Conservation (phyloP, 92 coral and sea anemone genomes). For the Nematostella vectensis region DNA sequence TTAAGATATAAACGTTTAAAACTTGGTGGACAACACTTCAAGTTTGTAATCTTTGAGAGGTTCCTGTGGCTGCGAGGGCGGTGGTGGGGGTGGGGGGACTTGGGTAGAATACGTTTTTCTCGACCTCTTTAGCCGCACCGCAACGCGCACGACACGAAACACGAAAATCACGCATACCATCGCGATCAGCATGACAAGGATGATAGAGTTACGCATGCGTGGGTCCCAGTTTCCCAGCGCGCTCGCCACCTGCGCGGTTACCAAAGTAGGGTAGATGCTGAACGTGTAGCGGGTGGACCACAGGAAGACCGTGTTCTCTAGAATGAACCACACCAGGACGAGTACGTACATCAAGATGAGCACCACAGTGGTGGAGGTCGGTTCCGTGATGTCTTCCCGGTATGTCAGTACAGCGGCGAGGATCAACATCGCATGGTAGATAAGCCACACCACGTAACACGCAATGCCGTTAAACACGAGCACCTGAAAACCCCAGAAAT, state of each 20-base stretch:
- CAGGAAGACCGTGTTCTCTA: slow-evolving; percentile 16
- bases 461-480: slow-evolving; percentile 21
- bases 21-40: not conserved
- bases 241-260: slow-evolving; percentile 8
- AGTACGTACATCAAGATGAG: slow-evolving; percentile 6
- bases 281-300: slow-evolving; percentile 26
- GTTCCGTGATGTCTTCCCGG: slow-evolving; percentile 8
- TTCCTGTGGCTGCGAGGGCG: no score
- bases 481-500: slow-evolving; percentile 29
- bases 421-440: slow-evolving; percentile 9
- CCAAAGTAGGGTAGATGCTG: slow-evolving; percentile 19
- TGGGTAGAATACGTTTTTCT: slow-evolving; percentile 14
- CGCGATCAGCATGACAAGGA: slow-evolving; percentile 1
- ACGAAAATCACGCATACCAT: slow-evolving; percentile 6
- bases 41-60: not conserved
- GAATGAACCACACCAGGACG: slow-evolving; percentile 15
- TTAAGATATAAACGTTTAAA: no score
- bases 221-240: slow-evolving; percentile 25
- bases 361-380: slow-evolving; percentile 10
- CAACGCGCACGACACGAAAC: slow-evolving; percentile 7
- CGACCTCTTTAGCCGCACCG: slow-evolving; percentile 11
- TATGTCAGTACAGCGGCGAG: slow-evolving; percentile 13
- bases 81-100: not conserved
- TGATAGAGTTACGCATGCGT: slow-evolving; percentile 12
- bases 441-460: not conserved